Percentiles rank a stretch among this genome's conserved stretches.
Conservation (phyloP, 2,888 invertebrate genomes). For the Frankliniella intonsa region DNA sequence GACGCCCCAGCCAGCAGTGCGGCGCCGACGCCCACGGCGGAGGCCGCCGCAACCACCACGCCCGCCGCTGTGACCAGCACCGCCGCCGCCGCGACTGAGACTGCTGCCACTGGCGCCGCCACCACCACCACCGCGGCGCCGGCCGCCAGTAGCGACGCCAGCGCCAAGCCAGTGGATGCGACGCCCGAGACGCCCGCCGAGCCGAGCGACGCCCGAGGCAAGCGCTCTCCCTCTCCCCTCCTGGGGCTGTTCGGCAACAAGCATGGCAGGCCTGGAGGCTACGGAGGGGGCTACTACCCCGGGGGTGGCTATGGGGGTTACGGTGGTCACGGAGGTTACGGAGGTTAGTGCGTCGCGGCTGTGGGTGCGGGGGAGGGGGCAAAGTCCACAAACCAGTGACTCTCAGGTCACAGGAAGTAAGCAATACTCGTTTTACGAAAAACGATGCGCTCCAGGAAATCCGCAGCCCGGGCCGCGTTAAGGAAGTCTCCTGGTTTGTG, state of each 20-base stretch:
- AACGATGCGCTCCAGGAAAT: neutral
- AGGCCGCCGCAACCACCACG: neutral
- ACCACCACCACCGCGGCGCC: neutral
- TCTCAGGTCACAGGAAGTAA: too few relatives aligned
- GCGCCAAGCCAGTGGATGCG: neutral
- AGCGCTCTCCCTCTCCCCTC: conserved; percentile 9
- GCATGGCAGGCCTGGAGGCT: neutral
- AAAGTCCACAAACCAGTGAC: too few relatives aligned
- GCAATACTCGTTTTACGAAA: too few relatives aligned
- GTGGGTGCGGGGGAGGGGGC: neutral
- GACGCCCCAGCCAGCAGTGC: neutral
- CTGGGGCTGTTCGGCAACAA: neutral
- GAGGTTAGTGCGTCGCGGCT: neutral
- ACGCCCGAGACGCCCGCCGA: conserved; percentile 3
- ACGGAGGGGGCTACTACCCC: neutral
- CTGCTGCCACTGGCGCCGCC: neutral
- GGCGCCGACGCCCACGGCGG: neutral
- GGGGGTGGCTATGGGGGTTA: neutral
- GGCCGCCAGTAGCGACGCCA: neutral
- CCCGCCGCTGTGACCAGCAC: neutral
- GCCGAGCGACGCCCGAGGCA: neutral
- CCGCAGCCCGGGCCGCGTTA: neutral
- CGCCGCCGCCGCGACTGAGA: neutral
- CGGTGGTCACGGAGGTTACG: neutral
- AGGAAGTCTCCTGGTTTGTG: neutral